Evolutionary conservation across 2,797 vertebrate genomes (phyloP).

Genomic region (Melopsittacus undulatus): DNA sequence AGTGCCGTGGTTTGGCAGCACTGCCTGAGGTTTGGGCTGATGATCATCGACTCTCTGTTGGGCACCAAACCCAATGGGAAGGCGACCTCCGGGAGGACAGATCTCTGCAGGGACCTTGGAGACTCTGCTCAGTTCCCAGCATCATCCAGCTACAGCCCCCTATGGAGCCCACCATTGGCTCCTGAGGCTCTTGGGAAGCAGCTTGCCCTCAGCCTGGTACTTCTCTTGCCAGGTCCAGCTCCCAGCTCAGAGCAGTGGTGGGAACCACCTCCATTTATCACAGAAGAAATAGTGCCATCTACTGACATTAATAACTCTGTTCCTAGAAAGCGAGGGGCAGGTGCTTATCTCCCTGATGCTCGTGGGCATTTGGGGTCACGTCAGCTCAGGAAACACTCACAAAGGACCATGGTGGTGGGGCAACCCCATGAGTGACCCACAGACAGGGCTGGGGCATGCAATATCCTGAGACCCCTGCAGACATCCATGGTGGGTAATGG

Average conservation of each 20-base stretch:
- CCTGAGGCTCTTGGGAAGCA: neutral
- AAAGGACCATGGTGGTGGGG: fast-evolving
- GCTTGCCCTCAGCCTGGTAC: neutral
- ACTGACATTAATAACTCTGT: conserved; percentile 3
- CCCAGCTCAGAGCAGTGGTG: neutral
- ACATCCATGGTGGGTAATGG: fast-evolving
- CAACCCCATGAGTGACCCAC: fast-evolving
- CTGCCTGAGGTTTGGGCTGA: neutral
- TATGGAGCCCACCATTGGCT: fast-evolving
- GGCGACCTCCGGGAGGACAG: neutral
- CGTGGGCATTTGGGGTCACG: neutral
- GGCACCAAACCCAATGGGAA: neutral
- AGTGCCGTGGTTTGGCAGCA: neutral
- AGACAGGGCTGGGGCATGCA: fast-evolving
- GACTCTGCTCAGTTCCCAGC: neutral
- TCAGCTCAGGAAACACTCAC: neutral
- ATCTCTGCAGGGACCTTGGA: neutral
- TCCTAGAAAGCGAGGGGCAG: neutral
- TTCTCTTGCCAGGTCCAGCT: neutral
- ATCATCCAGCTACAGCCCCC: fast-evolving
- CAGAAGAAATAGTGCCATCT: conserved; percentile 69
- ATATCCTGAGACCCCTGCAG: neutral
- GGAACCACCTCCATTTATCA: neutral
- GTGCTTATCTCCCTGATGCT: neutral
- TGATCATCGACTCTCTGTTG: neutral